Percentiles rank a stretch among this genome's conserved stretches.
Conservation (phyloP, 2,888 invertebrate species). For the Coenonympha glycerion region DNA sequence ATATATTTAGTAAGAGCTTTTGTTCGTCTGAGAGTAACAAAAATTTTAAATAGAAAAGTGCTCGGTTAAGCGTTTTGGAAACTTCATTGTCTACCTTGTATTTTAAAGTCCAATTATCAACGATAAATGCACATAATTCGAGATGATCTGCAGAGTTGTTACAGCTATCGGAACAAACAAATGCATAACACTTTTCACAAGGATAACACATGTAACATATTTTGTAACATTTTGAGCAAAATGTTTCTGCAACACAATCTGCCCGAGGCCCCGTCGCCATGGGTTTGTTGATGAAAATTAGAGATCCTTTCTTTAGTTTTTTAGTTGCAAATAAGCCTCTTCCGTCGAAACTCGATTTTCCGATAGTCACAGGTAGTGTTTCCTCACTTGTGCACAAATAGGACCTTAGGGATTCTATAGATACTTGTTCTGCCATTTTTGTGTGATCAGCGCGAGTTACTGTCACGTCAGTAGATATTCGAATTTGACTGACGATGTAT, state of each 20-base stretch:
- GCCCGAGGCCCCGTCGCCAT: constrained; percentile 80
- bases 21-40: constrained; percentile 52
- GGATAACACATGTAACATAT: constrained; percentile 45
- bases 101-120: constrained; percentile 62
- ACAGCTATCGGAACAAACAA: constrained; percentile 79
- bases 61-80: constrained; percentile 36
- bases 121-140: constrained; percentile 78
- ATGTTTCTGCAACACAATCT: constrained; percentile 64
- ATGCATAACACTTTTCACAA: constrained; percentile 80
- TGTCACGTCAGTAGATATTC: constrained; percentile 19
- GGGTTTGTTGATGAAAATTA: constrained; percentile 81
- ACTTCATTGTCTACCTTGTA: constrained; percentile 31
- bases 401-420: background rate
- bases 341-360: constrained; percentile 77
- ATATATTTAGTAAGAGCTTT: constrained; percentile 55
- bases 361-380: constrained; percentile 71
- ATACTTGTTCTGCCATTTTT: constrained; percentile 9
- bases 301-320: constrained; percentile 77
- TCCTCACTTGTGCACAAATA: constrained; percentile 20
- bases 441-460: constrained; percentile 8
- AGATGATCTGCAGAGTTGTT: constrained; percentile 71
- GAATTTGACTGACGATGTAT: constrained; percentile 31
- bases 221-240: constrained; percentile 79
- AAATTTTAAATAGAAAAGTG: constrained; percentile 49
- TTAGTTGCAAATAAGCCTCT: constrained; percentile 81